These are phyloP conservation scores for Ophion costatus DNA, from an alignment of 2,888 invertebrate species.

Conservation along the genomic window DNA sequence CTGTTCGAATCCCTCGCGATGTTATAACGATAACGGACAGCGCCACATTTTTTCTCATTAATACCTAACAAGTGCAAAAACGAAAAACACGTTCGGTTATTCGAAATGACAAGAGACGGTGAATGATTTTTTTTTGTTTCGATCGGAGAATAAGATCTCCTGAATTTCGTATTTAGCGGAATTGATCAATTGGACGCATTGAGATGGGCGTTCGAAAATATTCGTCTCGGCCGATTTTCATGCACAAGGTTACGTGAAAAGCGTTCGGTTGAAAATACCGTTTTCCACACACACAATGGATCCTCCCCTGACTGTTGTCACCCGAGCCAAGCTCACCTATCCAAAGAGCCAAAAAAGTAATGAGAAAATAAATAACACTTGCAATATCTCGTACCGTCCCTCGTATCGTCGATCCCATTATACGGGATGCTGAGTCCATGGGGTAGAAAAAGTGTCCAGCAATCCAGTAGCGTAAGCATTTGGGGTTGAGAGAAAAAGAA, in stretches of 20 bases:
- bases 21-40: conserved; percentile 4
- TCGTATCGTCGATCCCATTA: conserved; percentile 3
- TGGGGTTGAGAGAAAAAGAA: conserved; percentile 52
- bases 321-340: neutral
- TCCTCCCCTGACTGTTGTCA: neutral
- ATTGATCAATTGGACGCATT: no score
- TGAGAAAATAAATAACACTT: neutral
- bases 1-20: neutral
- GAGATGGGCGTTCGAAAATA: neutral
- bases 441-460: conserved; percentile 39
- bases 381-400: neutral
- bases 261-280: neutral
- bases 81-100: neutral
- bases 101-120: neutral
- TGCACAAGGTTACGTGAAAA: neutral
- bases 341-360: neutral
- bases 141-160: neutral
- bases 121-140: neutral
- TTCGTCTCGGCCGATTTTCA: neutral
- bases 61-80: neutral
- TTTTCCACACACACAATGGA: neutral
- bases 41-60: conserved; percentile 15
- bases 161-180: no score
- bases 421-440: neutral
- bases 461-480: conserved; percentile 60